These are phyloP conservation scores for Knipowitschia caucasica DNA, from an alignment of 2,797 vertebrate genomes.

Conservation along the genomic window DNA sequence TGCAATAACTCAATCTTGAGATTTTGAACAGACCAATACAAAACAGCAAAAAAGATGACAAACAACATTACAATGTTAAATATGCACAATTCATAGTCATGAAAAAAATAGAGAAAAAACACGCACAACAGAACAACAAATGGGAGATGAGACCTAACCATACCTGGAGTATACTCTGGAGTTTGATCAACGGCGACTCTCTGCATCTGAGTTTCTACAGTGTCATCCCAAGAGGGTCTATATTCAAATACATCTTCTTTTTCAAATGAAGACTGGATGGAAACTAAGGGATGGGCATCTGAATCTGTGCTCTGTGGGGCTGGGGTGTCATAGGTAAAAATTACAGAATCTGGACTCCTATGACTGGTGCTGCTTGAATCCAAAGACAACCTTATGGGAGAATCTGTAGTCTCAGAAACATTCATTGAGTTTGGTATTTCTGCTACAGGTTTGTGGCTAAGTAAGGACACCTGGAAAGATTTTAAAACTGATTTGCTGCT, in stretches of 20 bases:
- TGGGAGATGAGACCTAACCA: slow-evolving; percentile 76
- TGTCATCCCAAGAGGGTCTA: slow-evolving; percentile 92
- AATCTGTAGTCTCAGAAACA: slow-evolving; percentile 29
- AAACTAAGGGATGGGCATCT: slow-evolving; percentile 78
- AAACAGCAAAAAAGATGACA: slow-evolving; percentile 10
- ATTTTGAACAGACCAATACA: slow-evolving; percentile 77
- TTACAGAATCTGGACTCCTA: slow-evolving; percentile 64
- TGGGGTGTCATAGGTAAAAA: slow-evolving; percentile 71
- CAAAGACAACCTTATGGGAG: slow-evolving; percentile 46
- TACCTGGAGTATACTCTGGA: slow-evolving; percentile 91
- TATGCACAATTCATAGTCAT: slow-evolving; percentile 32
- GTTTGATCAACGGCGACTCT: slow-evolving; percentile 90
- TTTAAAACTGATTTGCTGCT: slow-evolving; percentile 56
- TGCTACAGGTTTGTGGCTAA: slow-evolving; percentile 55
- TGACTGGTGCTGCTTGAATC: slow-evolving; percentile 53
- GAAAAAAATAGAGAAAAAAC: slow-evolving; percentile 49
- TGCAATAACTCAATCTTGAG: slow-evolving; percentile 88
- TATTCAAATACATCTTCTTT: slow-evolving; percentile 92
- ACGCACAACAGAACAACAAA: slow-evolving; percentile 68
- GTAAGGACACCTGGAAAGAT: slow-evolving; percentile 70
- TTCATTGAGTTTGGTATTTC: slow-evolving; percentile 31
- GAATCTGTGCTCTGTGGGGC: slow-evolving; percentile 81
- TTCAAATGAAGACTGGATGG: slow-evolving; percentile 74
- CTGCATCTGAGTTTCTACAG: slow-evolving; percentile 95
- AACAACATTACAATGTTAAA: slow-evolving; percentile 39